Evolutionary conservation across 2,113 vertebrate genomes (phyloP).

Genomic region (Drymodes brunneopygia): DNA sequence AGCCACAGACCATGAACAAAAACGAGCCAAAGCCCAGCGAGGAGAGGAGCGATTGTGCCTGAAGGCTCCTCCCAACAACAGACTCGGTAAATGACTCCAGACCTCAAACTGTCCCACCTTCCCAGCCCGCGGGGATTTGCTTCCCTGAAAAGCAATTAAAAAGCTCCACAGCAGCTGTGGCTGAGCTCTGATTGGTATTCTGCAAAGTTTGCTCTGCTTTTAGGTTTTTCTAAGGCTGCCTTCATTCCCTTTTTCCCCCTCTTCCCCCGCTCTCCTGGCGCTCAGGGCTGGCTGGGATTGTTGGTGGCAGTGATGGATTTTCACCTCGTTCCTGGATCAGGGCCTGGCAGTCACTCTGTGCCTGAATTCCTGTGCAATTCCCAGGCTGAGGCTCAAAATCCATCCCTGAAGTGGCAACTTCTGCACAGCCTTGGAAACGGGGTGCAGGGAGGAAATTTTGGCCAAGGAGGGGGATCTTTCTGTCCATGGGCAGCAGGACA

Average conservation of each 20-base stretch:
- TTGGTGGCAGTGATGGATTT: neutral
- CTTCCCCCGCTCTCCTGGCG: neutral
- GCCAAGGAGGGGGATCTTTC: neutral
- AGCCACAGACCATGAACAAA: neutral
- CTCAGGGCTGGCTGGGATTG: neutral
- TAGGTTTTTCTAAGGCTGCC: neutral
- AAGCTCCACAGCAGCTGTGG: neutral
- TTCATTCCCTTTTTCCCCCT: neutral
- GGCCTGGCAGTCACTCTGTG: neutral
- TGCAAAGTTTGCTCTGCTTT: neutral
- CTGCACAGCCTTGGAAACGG: neutral
- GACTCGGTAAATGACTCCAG: neutral
- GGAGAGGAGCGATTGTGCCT: neutral
- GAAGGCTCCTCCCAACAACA: neutral
- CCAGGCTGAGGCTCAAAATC: neutral
- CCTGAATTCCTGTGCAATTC: neutral
- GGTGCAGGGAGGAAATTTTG: neutral
- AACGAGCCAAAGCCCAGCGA: neutral
- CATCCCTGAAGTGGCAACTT: neutral
- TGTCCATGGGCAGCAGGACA: neutral
- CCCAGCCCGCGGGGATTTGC: neutral
- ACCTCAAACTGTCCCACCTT: neutral
- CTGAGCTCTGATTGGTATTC: neutral
- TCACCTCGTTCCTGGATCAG: neutral
- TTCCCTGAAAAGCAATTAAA: neutral